Base-by-base conservation (phyloP, 2,113 vertebrate species). In the Rhinolophus ferrumequinum region DNA sequence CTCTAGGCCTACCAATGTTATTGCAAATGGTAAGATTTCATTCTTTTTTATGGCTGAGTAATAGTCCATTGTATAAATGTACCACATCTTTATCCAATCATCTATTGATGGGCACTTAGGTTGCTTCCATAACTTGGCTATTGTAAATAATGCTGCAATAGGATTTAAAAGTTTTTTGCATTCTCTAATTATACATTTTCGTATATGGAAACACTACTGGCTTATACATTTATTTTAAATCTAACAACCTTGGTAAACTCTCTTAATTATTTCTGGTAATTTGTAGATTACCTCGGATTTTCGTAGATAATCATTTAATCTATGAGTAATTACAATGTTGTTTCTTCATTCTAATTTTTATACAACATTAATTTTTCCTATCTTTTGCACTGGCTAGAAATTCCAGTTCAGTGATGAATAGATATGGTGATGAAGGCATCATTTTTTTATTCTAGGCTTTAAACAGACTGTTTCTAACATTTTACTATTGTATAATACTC, bases 231-330 rank as follows among this genome's bases (percentile, higher is more conserved):
- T 7, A 56, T 64, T 44, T 66, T 81, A 56, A 92, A 38, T 58
- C 35, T 75, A 56, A 47, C 30, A 58, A 67, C 33, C 47, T 58
- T 88, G 54, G 56, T 58, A 75, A 75, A 38, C 50, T 60, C 41
- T 75, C 18, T 86, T 72, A 44, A 30, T 44, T 56, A 90, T 60
- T 90, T 95, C 44, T 56, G 81, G 35, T 81, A 87, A 38, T 88
- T 93, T 88, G 19, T 83, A 88, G 69, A 76, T 60, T 76, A 38
- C 50, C 77, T 88, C 93, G 60, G 33, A 69, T 88, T 92, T 92
- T 66, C 56, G 81, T 87, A 50, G 47, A 50, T 50, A 50, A 66
- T 66, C 30, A 73, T 73, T 87, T 92, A 66, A 66, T 80, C 66
- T 76, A 28, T 88, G 47, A 56, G 67, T 82, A 67, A 88, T 41